Conservation (phyloP, 2,888 invertebrate species). For the Fabriciana adippe region DNA sequence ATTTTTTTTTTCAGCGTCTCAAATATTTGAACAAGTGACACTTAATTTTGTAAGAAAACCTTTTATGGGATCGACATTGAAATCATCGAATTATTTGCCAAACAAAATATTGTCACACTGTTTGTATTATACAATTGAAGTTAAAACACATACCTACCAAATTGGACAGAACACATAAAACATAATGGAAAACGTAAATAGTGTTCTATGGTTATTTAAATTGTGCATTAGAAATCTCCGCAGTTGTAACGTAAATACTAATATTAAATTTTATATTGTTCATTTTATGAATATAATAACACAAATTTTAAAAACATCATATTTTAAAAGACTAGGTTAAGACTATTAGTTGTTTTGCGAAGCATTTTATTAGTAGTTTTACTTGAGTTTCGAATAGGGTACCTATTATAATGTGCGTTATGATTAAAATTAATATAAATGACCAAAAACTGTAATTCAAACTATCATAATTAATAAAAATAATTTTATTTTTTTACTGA, state of each 20-base stretch:
- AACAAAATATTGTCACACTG: slow-evolving; percentile 43
- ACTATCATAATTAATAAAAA: too few species aligned
- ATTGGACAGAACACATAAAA: slow-evolving; percentile 48
- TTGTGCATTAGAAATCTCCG: slow-evolving; percentile 29
- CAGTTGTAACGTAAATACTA: not conserved
- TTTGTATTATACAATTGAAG: slow-evolving; percentile 47
- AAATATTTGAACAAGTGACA: slow-evolving; percentile 52
- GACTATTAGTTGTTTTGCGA: too few species aligned
- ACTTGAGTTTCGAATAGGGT: too few species aligned
- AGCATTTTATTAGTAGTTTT: too few species aligned
- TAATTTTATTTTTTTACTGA: too few species aligned
- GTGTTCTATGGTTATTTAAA: slow-evolving; percentile 30
- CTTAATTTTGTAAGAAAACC: slow-evolving; percentile 54
- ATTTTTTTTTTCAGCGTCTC: slow-evolving; percentile 36
- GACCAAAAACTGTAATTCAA: too few species aligned
- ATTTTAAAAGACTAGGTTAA: too few species aligned
- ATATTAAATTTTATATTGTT: not conserved
- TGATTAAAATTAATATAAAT: too few species aligned
- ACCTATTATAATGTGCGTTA: too few species aligned
- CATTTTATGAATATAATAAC: too few species aligned
- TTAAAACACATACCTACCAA: slow-evolving; percentile 44
- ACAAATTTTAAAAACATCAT: too few species aligned
- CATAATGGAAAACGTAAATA: slow-evolving; percentile 23
- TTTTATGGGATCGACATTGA: slow-evolving; percentile 64
- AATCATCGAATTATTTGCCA: slow-evolving; percentile 43